These are phyloP conservation scores for Leucophenga montana DNA, from an alignment of 2,888 invertebrate genomes.

Conservation along the genomic window DNA sequence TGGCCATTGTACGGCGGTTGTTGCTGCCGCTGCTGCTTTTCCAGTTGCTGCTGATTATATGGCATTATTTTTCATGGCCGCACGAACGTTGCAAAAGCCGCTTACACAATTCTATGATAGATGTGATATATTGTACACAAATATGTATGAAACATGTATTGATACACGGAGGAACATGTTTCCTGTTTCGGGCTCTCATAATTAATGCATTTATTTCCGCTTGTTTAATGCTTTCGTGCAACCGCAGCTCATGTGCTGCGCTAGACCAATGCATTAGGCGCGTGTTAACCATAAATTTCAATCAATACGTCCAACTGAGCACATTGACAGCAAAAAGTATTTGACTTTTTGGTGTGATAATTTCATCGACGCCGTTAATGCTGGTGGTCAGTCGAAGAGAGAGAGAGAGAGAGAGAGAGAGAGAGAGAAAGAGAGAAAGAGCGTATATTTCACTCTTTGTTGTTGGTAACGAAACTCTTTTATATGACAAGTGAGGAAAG, in stretches of 20 bases:
- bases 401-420: no score
- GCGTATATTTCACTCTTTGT: no score
- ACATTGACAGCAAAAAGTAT: no score
- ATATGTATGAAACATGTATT: background rate
- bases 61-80: background rate
- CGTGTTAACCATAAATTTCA: background rate
- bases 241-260: background rate
- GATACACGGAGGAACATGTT: background rate
- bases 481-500: no score
- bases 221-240: background rate
- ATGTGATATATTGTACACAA: background rate
- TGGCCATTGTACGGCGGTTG: background rate
- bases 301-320: no score
- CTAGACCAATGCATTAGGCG: background rate
- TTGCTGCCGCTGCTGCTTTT: no score
- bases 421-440: no score
- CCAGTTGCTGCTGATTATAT: no score
- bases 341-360: no score
- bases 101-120: background rate
- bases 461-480: no score
- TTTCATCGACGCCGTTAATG: no score
- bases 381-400: no score
- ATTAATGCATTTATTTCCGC: constrained; percentile 7
- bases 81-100: background rate
- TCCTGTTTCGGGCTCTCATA: constrained; percentile 1